A percentile compares a stretch with the other conserved stretches of the same genome.
These are phyloP conservation scores for Smittia sp. DNA, from an alignment of 2,888 invertebrate genomes.

Conservation along the genomic window DNA sequence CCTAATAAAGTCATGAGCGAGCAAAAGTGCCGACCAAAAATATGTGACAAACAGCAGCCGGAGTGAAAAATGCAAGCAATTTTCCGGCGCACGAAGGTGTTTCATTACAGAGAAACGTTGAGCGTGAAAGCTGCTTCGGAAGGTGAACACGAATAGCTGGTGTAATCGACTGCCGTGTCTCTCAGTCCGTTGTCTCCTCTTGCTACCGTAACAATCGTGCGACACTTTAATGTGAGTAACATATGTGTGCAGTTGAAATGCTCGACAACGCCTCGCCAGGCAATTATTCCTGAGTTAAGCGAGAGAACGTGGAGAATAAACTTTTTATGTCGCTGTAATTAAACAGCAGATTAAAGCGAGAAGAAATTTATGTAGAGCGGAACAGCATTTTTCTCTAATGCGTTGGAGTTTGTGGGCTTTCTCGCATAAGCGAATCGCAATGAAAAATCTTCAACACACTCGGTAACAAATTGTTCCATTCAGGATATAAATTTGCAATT, in stretches of 20 bases:
- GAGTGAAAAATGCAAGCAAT: constrained; percentile 15
- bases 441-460: too few relatives aligned
- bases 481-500: too few relatives aligned
- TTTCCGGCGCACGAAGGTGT: background rate
- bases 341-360: background rate
- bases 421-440: too few relatives aligned
- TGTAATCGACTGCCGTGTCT: constrained; percentile 3
- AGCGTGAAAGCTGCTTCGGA: background rate
- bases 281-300: too few relatives aligned
- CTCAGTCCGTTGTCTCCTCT: background rate
- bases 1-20: constrained; percentile 6
- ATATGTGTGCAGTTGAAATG: too few relatives aligned
- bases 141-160: background rate
- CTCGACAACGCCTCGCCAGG: too few relatives aligned
- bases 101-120: background rate
- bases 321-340: background rate
- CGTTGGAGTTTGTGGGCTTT: too few relatives aligned
- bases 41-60: background rate
- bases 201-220: too few relatives aligned
- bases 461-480: too few relatives aligned
- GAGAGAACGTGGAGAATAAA: background rate
- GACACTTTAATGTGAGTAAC: too few relatives aligned
- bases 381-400: too few relatives aligned
- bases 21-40: background rate
- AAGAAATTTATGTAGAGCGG: background rate